These are phyloP conservation scores for Gymnothorax reevesii DNA, from an alignment of 2,797 vertebrate species.

Conservation along the genomic window DNA sequence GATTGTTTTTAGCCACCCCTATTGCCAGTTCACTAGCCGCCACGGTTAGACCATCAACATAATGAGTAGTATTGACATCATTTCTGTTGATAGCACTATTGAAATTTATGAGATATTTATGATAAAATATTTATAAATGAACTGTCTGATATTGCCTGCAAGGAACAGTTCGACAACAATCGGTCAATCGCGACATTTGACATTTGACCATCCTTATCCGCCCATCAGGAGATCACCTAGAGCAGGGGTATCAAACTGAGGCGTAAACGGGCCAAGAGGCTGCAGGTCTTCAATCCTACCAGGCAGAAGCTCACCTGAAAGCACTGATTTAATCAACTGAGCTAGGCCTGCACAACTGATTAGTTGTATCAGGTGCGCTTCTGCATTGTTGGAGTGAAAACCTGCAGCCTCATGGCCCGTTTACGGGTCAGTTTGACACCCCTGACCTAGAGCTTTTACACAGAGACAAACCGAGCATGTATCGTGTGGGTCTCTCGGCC, in stretches of 20 bases:
- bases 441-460: not conserved
- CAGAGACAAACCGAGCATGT: not conserved
- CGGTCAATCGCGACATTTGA: not conserved
- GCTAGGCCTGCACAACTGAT: too few species aligned
- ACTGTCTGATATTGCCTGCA: not conserved
- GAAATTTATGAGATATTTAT: not conserved
- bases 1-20: too few species aligned
- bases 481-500: not conserved
- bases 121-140: not conserved
- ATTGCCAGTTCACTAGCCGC: too few species aligned
- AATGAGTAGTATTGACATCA: not conserved
- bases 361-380: too few species aligned
- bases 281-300: too few species aligned
- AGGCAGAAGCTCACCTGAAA: too few species aligned
- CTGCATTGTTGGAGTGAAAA: too few species aligned
- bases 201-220: not conserved
- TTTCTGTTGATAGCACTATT: not conserved
- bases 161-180: not conserved
- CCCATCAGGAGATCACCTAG: not conserved
- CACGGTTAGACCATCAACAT: too few species aligned
- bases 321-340: too few species aligned
- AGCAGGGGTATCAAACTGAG: not conserved
- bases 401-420: too few species aligned
- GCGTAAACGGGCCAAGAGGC: not conserved
- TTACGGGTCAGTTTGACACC: too few species aligned